A percentile compares a stretch with the other conserved stretches of the same genome.
Evolutionary conservation across 2,888 invertebrate genomes (phyloP).

Genomic region (Allygus modestus): DNA sequence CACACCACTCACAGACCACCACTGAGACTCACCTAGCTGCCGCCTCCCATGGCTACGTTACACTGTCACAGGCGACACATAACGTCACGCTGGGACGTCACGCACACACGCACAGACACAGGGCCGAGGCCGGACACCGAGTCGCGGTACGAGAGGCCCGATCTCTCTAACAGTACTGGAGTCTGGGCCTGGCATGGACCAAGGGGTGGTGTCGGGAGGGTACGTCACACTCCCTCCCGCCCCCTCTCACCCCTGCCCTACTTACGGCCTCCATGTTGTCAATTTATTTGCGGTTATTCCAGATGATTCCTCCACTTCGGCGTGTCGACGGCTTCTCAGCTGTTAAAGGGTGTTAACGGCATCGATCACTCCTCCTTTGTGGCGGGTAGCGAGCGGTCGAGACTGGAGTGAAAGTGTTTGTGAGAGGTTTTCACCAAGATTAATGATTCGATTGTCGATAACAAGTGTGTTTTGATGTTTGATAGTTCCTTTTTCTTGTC

Average conservation of each 20-base stretch:
- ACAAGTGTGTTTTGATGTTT: conserved; percentile 31
- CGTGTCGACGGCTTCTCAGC: neutral
- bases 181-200: conserved; percentile 46
- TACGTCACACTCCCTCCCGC: conserved; percentile 12
- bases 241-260: conserved; percentile 23
- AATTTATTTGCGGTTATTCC: conserved; percentile 48
- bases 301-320: conserved; percentile 28
- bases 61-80: neutral
- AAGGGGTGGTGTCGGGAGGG: conserved; percentile 24
- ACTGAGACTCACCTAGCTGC: conserved; percentile 17
- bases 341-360: neutral
- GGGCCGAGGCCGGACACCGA: neutral
- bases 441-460: conserved; percentile 26
- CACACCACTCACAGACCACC: too few relatives aligned
- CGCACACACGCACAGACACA: conserved; percentile 20
- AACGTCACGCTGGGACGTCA: conserved; percentile 12
- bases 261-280: conserved; percentile 50
- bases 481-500: neutral
- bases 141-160: neutral
- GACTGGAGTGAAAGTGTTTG: neutral
- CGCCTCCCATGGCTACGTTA: neutral
- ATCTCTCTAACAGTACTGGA: conserved; percentile 27
- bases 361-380: neutral
- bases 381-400: neutral
- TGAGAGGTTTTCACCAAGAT: neutral